phyloP scores from a whole-genome alignment of 2,113 vertebrate species.

The Cervus canadensis region DNA sequence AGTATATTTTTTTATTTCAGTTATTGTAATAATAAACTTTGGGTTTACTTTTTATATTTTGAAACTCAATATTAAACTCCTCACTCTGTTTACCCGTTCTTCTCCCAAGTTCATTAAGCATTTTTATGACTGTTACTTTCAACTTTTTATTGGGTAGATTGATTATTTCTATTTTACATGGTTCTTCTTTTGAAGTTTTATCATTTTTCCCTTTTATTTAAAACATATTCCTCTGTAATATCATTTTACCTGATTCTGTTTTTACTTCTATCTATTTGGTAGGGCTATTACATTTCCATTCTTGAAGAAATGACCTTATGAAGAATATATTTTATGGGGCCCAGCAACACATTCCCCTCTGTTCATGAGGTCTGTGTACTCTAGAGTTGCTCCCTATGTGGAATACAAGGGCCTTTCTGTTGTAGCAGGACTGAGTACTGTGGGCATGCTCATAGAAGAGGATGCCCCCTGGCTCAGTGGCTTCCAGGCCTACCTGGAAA shows the following conservation, averaged over 20 bases:
- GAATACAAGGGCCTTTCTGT: neutral
- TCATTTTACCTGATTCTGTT: neutral
- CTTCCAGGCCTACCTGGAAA: neutral
- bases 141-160: neutral
- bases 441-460: neutral
- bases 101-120: neutral
- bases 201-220: neutral
- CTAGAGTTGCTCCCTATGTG: neutral
- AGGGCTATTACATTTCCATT: neutral
- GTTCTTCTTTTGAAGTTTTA: neutral
- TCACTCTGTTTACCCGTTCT: neutral
- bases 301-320: neutral
- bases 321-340: neutral
- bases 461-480: neutral
- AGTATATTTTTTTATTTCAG: neutral
- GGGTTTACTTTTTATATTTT: neutral
- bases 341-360: neutral
- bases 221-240: neutral
- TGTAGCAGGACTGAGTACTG: neutral
- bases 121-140: neutral
- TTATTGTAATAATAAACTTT: neutral
- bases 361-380: neutral
- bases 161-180: neutral
- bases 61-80: neutral
- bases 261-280: neutral